Conservation (phyloP, 2,888 invertebrate genomes). For the Nymphalis c-album region DNA sequence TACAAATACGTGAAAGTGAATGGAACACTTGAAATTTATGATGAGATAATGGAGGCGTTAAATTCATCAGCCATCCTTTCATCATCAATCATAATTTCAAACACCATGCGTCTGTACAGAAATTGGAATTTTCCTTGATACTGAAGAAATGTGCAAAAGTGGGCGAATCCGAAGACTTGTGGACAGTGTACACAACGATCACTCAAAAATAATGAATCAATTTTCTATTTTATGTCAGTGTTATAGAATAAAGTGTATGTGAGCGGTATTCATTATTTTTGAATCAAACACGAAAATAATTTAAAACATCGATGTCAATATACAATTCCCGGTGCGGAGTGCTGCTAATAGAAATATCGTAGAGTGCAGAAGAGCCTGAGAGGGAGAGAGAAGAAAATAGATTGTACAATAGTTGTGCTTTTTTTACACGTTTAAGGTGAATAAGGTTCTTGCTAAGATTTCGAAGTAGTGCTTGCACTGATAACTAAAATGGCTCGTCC, state of each 20-base stretch:
- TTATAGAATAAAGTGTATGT: constrained; percentile 2
- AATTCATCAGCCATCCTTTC: constrained; percentile 68
- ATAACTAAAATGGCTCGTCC: constrained; percentile 39
- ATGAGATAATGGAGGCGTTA: constrained; percentile 72
- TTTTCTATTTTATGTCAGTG: constrained; percentile 13
- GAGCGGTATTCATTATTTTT: constrained; percentile 57
- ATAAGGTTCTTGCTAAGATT: constrained; percentile 30
- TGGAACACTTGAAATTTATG: constrained; percentile 59
- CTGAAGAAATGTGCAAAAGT: constrained; percentile 57
- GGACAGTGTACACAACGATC: constrained; percentile 45
- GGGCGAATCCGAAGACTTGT: constrained; percentile 46
- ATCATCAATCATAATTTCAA: constrained; percentile 60
- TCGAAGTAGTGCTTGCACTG: constrained; percentile 38
- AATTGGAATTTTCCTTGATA: constrained; percentile 64
- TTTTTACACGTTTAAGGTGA: constrained; percentile 47
- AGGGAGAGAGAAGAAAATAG: constrained; percentile 45
- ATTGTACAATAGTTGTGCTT: constrained; percentile 63
- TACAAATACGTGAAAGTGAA: constrained; percentile 64
- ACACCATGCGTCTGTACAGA: constrained; percentile 78
- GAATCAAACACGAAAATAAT: constrained; percentile 40
- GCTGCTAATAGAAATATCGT: constrained; percentile 60
- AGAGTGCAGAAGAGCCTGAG: constrained; percentile 55
- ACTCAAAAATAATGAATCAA: constrained; percentile 59
- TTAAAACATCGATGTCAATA: constrained; percentile 59
- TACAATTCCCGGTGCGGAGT: constrained; percentile 66